Conservation (phyloP, 2,888 invertebrate genomes). For the Himalopsyche anomala region DNA sequence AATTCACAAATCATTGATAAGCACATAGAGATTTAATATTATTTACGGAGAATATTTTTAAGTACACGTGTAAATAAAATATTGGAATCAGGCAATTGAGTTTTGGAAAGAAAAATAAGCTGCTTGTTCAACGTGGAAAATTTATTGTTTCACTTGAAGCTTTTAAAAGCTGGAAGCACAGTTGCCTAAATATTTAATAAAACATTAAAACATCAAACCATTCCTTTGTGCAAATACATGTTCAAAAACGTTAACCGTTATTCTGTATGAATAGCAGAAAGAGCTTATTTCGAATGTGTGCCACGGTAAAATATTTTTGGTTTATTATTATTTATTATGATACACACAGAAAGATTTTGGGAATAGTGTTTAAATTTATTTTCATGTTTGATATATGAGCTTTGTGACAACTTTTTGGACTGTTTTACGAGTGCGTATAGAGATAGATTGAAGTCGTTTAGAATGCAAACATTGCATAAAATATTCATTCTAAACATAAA, state of each 20-base stretch:
- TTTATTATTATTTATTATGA: slow-evolving; percentile 5
- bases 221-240: neutral
- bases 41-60: no score
- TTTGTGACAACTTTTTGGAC: no score
- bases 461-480: no score
- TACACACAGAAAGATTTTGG: no score
- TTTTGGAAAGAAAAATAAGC: slow-evolving; percentile 23
- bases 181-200: slow-evolving; percentile 8
- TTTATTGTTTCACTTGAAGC: slow-evolving; percentile 23
- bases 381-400: no score
- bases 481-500: neutral
- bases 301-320: neutral
- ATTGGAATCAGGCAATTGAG: neutral
- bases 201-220: slow-evolving; percentile 19
- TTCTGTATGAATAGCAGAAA: neutral
- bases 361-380: no score
- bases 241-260: neutral
- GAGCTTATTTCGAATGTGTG: neutral
- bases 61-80: neutral
- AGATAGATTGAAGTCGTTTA: no score
- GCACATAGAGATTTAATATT: no score
- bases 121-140: neutral
- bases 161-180: slow-evolving; percentile 21
- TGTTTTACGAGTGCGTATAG: no score
- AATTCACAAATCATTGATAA: no score